Evolutionary conservation across 2,888 invertebrate species (phyloP).

Genomic region (Hypomecis atomaria): DNA sequence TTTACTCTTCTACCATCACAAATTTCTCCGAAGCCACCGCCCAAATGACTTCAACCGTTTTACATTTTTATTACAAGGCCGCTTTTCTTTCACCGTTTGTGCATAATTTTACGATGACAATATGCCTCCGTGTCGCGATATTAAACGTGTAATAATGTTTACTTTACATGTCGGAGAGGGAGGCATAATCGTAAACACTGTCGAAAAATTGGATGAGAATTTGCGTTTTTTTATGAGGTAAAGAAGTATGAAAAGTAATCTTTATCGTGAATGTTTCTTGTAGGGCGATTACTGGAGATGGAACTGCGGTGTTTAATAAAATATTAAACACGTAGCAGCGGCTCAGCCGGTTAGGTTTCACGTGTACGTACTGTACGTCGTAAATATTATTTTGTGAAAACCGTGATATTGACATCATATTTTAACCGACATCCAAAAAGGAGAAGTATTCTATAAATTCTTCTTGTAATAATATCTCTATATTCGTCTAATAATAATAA

Average conservation of each 20-base stretch:
- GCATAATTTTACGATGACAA: conserved; percentile 41
- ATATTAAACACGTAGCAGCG: too few relatives aligned
- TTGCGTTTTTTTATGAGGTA: background rate
- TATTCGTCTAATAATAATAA: too few relatives aligned
- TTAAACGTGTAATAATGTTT: conserved; percentile 37
- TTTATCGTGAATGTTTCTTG: background rate
- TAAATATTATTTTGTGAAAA: too few relatives aligned
- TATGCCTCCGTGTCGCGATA: conserved; percentile 39
- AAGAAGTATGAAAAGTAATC: conserved; percentile 9
- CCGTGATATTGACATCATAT: too few relatives aligned
- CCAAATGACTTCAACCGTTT: conserved; percentile 55
- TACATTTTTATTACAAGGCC: conserved; percentile 61
- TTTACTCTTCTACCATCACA: conserved; percentile 20
- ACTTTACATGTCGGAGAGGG: conserved; percentile 18
- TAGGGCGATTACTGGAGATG: too few relatives aligned
- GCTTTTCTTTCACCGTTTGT: conserved; percentile 49
- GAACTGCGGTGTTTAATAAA: too few relatives aligned
- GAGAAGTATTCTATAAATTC: too few relatives aligned
- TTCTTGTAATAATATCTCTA: too few relatives aligned
- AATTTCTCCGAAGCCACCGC: conserved; percentile 26
- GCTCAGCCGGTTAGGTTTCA: too few relatives aligned
- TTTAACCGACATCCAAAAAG: too few relatives aligned
- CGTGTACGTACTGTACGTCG: too few relatives aligned
- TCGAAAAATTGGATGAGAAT: conserved; percentile 5
- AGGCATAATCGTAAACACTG: conserved; percentile 18